These are phyloP conservation scores for Peromyscus californicus DNA, from an alignment of 2,113 vertebrate genomes.

Conservation along the genomic window DNA sequence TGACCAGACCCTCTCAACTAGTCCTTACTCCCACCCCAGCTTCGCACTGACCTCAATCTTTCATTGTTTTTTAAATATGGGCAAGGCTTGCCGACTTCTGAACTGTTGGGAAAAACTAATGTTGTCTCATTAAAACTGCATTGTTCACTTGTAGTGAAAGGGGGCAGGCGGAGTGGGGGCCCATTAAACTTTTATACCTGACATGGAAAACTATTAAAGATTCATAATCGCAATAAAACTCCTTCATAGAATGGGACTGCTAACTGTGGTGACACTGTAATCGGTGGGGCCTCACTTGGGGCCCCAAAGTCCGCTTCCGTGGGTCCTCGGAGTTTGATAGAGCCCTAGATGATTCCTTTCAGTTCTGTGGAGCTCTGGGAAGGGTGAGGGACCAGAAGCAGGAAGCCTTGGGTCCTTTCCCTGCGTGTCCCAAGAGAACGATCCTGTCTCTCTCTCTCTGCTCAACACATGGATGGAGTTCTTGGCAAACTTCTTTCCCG, in stretches of 20 bases:
- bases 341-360: background rate
- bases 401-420: background rate
- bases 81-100: slow-evolving; percentile 18
- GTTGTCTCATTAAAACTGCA: slow-evolving; percentile 75
- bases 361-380: background rate
- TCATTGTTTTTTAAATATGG: background rate
- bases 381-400: background rate
- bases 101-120: slow-evolving; percentile 66
- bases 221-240: slow-evolving; percentile 81
- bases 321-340: background rate
- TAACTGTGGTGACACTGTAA: background rate
- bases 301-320: background rate
- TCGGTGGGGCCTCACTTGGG: background rate
- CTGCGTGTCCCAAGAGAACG: rapidly evolving
- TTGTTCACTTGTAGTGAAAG: slow-evolving; percentile 51
- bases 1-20: too few relatives aligned
- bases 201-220: slow-evolving; percentile 81
- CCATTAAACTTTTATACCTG: slow-evolving; percentile 79
- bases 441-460: rapidly evolving
- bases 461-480: background rate
- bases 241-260: slow-evolving; percentile 56
- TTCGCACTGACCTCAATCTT: background rate
- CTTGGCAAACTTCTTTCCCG: background rate
- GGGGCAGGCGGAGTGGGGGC: background rate
- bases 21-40: background rate